Conservation (phyloP, 2,888 invertebrate species). For the Alsophila aescularia region DNA sequence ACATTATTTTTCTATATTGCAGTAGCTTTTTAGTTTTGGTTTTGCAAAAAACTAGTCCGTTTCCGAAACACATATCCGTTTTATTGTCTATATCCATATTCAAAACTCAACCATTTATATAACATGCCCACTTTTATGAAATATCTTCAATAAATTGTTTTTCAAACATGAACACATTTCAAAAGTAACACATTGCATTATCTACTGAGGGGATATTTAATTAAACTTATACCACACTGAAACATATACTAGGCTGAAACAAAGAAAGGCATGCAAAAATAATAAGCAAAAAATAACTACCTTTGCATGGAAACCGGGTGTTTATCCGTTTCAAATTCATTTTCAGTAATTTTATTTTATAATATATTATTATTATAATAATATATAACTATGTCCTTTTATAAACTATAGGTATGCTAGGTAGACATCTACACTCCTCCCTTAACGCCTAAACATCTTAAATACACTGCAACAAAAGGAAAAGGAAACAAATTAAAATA, state of each 20-base stretch:
- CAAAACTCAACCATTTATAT: too few relatives aligned
- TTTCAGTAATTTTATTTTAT: slow-evolving; percentile 63
- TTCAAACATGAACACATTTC: neutral
- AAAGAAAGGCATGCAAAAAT: slow-evolving; percentile 48
- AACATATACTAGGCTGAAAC: too few relatives aligned
- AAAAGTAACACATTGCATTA: neutral
- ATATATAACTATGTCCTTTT: slow-evolving; percentile 83
- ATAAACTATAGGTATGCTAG: slow-evolving; percentile 82
- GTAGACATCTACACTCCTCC: slow-evolving; percentile 81
- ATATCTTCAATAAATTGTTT: too few relatives aligned
- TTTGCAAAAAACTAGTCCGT: too few relatives aligned
- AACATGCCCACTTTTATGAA: too few relatives aligned
- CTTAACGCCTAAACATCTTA: slow-evolving; percentile 80
- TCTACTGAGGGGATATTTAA: neutral
- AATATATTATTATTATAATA: slow-evolving; percentile 84
- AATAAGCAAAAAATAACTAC: slow-evolving; percentile 63
- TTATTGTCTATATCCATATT: too few relatives aligned
- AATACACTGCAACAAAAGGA: slow-evolving; percentile 82
- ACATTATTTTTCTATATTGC: too few relatives aligned
- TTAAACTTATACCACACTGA: too few relatives aligned
- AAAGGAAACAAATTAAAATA: slow-evolving; percentile 62
- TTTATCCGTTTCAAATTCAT: slow-evolving; percentile 71
- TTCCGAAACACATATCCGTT: neutral
- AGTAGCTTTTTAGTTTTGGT: too few relatives aligned
- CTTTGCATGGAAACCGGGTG: slow-evolving; percentile 76